Conservation (phyloP, 2,888 invertebrate species). For the Andrena praecox region DNA sequence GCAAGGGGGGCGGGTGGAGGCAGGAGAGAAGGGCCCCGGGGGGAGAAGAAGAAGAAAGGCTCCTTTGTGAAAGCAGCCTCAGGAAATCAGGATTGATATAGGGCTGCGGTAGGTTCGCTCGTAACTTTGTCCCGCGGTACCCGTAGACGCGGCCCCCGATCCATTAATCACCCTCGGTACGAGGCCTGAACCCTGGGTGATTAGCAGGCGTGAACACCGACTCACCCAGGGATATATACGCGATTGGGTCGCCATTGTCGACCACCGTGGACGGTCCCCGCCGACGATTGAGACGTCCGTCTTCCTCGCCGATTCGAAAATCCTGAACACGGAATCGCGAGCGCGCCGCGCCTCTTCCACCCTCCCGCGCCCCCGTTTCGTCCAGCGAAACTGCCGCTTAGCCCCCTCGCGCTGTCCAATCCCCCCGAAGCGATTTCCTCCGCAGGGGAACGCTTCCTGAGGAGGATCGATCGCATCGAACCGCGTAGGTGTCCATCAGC, state of each 20-base stretch:
- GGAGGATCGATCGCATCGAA: neutral
- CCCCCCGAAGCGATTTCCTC: neutral
- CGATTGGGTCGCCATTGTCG: slow-evolving; percentile 74
- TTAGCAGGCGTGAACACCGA: slow-evolving; percentile 79
- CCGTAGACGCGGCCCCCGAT: slow-evolving; percentile 64
- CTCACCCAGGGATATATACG: slow-evolving; percentile 75
- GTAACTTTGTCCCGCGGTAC: slow-evolving; percentile 74
- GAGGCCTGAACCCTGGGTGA: slow-evolving; percentile 72
- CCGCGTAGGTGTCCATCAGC: neutral
- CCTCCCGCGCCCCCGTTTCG: neutral
- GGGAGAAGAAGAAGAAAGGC: slow-evolving; percentile 61
- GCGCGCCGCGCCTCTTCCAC: slow-evolving; percentile 17
- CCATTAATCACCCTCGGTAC: slow-evolving; percentile 77
- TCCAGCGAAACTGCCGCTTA: neutral
- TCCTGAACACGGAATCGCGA: slow-evolving; percentile 49
- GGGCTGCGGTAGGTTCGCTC: slow-evolving; percentile 80
- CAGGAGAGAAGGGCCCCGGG: slow-evolving; percentile 14
- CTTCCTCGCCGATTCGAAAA: slow-evolving; percentile 69
- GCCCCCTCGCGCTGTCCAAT: neutral
- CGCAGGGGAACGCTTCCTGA: neutral
- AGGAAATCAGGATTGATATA: slow-evolving; percentile 79
- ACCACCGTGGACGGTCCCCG: slow-evolving; percentile 72
- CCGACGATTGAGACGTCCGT: slow-evolving; percentile 73
- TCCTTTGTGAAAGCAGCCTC: slow-evolving; percentile 74
- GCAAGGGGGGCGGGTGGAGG: slow-evolving; percentile 38